A percentile compares a stretch with the other conserved stretches of the same genome.
phyloP scores from a whole-genome alignment of 2,113 vertebrate species.

The Sisor rabdophorus region DNA sequence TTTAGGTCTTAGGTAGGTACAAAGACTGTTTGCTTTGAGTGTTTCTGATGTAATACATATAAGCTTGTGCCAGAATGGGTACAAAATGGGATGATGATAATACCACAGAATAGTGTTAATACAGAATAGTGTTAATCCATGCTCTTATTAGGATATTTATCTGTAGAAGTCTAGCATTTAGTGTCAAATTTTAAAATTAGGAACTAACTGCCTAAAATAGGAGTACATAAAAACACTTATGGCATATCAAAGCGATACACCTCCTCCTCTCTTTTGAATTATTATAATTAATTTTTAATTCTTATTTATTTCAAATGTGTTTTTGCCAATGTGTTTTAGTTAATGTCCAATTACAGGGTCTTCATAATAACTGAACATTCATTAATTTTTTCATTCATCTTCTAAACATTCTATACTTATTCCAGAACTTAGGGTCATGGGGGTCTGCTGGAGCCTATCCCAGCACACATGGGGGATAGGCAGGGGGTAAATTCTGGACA shows the following conservation, averaged over 20 bases:
- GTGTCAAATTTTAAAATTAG: not conserved
- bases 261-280: not conserved
- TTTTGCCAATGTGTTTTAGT: not conserved
- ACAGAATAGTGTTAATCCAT: conserved; percentile 1
- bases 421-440: too few species aligned
- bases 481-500: too few species aligned
- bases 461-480: too few species aligned
- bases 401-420: too few species aligned
- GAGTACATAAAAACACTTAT: not conserved
- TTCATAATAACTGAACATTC: not conserved
- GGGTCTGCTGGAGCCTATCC: too few species aligned
- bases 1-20: conserved; percentile 11
- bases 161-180: not conserved
- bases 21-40: conserved; percentile 12
- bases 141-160: conserved; percentile 42
- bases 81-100: conserved; percentile 15
- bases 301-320: not conserved
- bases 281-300: not conserved
- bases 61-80: conserved; percentile 39
- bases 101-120: conserved; percentile 23
- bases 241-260: not conserved
- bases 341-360: not conserved
- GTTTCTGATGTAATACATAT: conserved; percentile 49
- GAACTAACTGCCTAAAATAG: not conserved
- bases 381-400: too few species aligned